phyloP scores from a whole-genome alignment of 2,113 vertebrate genomes.

The Meriones unguiculatus region DNA sequence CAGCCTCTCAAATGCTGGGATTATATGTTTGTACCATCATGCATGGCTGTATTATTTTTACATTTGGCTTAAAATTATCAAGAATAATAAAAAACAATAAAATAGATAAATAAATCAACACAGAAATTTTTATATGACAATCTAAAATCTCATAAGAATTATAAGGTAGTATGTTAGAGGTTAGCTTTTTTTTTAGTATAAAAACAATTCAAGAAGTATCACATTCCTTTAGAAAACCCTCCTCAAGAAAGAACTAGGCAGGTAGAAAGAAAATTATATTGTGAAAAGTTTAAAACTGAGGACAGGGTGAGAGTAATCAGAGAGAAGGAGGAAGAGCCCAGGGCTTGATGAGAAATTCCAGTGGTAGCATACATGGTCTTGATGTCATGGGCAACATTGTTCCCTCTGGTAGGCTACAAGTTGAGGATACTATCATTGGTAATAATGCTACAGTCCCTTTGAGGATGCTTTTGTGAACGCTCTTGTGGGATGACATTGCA shows the following conservation, averaged over 20 bases:
- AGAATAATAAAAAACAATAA: background rate
- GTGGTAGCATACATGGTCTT: background rate
- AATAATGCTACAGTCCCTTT: background rate
- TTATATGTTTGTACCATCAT: background rate
- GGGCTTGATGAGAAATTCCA: background rate
- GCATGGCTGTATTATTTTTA: background rate
- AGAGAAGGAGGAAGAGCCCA: background rate
- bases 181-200: background rate
- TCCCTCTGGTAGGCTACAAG: background rate
- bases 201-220: background rate
- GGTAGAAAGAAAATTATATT: background rate
- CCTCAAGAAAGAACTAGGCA: background rate
- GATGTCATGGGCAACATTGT: background rate
- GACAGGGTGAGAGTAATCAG: background rate
- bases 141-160: background rate
- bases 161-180: background rate
- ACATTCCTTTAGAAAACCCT: background rate
- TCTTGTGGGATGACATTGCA: background rate
- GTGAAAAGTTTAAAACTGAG: background rate
- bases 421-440: background rate
- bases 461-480: constrained; percentile 36
- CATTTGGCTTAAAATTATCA: background rate
- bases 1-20: background rate
- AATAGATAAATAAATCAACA: background rate
- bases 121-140: background rate